Base-by-base conservation (phyloP, 2,113 vertebrate species). In the Hippocampus mohnikei region DNA sequence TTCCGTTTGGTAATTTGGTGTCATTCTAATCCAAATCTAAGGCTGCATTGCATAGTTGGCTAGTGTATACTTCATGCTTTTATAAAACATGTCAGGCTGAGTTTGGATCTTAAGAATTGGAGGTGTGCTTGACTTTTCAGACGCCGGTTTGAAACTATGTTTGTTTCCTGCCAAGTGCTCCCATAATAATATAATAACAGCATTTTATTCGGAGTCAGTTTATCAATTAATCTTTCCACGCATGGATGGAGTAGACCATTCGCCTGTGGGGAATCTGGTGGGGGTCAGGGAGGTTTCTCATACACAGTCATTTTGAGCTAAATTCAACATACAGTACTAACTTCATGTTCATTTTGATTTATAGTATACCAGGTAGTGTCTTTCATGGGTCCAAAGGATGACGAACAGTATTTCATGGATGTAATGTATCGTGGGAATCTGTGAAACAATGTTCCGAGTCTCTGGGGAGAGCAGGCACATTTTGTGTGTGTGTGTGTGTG, bases 211-310 rank as follows among this genome's bases (percentile, higher is more conserved):
- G 62, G 66, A 78, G 59, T 65, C 78, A 69, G 67, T 76, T 85
- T 88, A 90, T 90, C 84, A 90, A 87, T 88, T 85, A 86, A 90
- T 88, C 56, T 1, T 81, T 79, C 81, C 84, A 84, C 82, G 88
- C 74, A 75, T 73, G 83, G 74, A 70, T 76, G 75, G 79, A 86
- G 85, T 37, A 79, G 77, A 87, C 91, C 86, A 88, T 86, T 88
- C 80, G 79, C 76, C 73, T 82, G 80, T 82, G 83, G 78, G 52
- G 81, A 83, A 84, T 80, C 73, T 81, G 76, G 76, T 69, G 81
- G 62, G 55, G 76, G 44, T 48, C 50, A 79, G 48, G 64, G 76
- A 67, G 59, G 56, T 70, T 82, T 75, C 66, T 85, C 63, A 60
- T 27, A 74, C 72, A 78, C 50, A 82, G 72, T 81, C 71, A 75